These are phyloP conservation scores for Drosophila asahinai DNA, from an alignment of 1,140 invertebrate genomes.

Conservation along the genomic window DNA sequence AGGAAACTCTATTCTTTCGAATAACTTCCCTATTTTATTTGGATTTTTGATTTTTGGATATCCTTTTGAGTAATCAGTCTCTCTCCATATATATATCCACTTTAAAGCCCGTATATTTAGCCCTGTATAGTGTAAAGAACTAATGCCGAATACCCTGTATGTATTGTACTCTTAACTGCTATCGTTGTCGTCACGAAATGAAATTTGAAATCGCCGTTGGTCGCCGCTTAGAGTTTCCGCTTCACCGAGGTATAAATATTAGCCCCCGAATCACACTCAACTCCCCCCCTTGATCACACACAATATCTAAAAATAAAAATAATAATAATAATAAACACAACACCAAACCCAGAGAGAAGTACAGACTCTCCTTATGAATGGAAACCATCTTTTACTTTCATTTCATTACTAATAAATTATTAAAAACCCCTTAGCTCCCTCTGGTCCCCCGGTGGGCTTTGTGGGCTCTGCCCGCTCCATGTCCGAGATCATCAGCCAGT, in stretches of 20 bases:
- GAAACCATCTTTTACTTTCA: not conserved
- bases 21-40: too few species aligned
- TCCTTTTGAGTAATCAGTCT: not conserved
- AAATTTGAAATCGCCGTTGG: constrained; percentile 54
- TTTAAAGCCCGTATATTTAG: not conserved
- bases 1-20: too few species aligned
- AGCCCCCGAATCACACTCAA: constrained; percentile 12
- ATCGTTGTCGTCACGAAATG: constrained; percentile 69
- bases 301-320: not conserved
- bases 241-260: constrained; percentile 78
- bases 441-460: constrained; percentile 94
- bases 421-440: constrained; percentile 89
- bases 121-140: constrained; percentile 60
- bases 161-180: constrained; percentile 73
- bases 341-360: constrained; percentile 21
- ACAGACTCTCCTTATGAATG: constrained; percentile 15
- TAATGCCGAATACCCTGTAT: constrained; percentile 73
- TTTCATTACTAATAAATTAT: not conserved
- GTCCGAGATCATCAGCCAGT: constrained; percentile 98
- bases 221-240: constrained; percentile 82
- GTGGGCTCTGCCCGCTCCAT: constrained; percentile 96
- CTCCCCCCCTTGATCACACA: not conserved
- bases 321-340: too few species aligned
- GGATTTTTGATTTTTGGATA: not conserved
- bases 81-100: not conserved